Evolutionary conservation across 2,888 invertebrate species (phyloP).

Genomic region (Rambutsinella grinnellia): DNA sequence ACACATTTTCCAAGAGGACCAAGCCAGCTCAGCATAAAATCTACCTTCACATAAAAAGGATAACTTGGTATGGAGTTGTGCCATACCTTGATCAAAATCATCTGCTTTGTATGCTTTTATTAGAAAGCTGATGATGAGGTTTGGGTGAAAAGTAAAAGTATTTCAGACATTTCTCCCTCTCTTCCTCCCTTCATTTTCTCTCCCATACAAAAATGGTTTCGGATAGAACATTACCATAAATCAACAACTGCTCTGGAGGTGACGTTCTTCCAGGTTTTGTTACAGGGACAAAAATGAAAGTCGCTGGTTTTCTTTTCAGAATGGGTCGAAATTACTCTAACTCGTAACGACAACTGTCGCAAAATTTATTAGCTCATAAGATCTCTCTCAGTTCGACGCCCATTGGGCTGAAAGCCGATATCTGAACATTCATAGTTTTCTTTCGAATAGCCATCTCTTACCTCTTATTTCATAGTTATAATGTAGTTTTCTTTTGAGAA

Average conservation of each 20-base stretch:
- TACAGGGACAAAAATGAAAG: slow-evolving; percentile 32
- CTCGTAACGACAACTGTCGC: slow-evolving; percentile 67
- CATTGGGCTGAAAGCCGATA: slow-evolving; percentile 45
- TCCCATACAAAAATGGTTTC: slow-evolving; percentile 65
- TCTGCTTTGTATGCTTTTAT: too few relatives aligned
- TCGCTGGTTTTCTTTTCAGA: slow-evolving; percentile 64
- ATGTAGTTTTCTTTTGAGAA: too few relatives aligned
- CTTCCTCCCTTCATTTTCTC: slow-evolving; percentile 31
- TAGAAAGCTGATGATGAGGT: too few relatives aligned
- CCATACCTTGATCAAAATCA: too few relatives aligned
- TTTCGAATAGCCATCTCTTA: background rate
- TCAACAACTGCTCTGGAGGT: slow-evolving; percentile 66
- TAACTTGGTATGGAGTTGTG: too few relatives aligned
- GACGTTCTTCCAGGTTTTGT: slow-evolving; percentile 66
- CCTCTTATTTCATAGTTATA: background rate
- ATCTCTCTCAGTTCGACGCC: slow-evolving; percentile 67
- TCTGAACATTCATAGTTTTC: background rate
- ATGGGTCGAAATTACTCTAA: slow-evolving; percentile 67
- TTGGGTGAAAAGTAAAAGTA: too few relatives aligned
- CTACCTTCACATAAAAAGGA: too few relatives aligned
- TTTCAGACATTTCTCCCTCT: slow-evolving; percentile 38
- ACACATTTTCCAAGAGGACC: too few relatives aligned
- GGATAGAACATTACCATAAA: slow-evolving; percentile 67
- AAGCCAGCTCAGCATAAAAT: slow-evolving; percentile 4
- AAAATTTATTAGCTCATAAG: slow-evolving; percentile 67